phyloP scores from a whole-genome alignment of 1,140 invertebrate genomes.

The Spodoptera litura region DNA sequence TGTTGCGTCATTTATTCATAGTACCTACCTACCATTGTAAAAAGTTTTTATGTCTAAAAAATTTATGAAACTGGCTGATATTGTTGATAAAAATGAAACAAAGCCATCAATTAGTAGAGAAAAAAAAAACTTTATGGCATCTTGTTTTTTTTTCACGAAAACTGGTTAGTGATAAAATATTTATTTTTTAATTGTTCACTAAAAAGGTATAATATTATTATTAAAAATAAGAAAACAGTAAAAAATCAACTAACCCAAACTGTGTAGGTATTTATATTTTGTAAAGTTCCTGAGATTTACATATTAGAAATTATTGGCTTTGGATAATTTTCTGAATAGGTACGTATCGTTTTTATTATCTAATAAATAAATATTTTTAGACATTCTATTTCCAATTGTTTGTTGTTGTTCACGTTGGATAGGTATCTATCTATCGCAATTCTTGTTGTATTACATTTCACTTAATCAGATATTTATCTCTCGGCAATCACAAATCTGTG shows the following conservation, averaged over 20 bases:
- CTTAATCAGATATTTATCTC: background rate
- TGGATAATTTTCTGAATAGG: too few species aligned
- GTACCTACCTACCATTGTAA: too few species aligned
- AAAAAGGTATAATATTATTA: background rate
- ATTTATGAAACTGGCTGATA: background rate
- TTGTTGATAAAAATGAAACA: background rate
- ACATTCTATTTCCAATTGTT: background rate
- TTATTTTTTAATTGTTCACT: background rate
- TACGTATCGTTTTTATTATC: too few species aligned
- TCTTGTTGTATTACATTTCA: background rate
- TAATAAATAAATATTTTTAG: background rate
- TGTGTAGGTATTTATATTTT: too few species aligned
- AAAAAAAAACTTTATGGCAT: background rate
- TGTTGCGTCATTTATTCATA: too few species aligned
- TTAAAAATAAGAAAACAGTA: too few species aligned
- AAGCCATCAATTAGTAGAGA: background rate
- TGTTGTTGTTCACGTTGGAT: background rate
- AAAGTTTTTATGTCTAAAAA: background rate
- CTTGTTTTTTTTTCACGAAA: background rate
- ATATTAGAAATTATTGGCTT: too few species aligned
- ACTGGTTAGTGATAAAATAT: background rate
- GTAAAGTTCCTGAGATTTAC: too few species aligned
- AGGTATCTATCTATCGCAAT: background rate
- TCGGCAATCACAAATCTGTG: constrained; percentile 13
- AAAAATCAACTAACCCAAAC: too few species aligned